Evolutionary conservation across 2,113 vertebrate species (phyloP), one percentile per base, ranked within the genome.

Genomic region (Cercopithecus mona): DNA sequence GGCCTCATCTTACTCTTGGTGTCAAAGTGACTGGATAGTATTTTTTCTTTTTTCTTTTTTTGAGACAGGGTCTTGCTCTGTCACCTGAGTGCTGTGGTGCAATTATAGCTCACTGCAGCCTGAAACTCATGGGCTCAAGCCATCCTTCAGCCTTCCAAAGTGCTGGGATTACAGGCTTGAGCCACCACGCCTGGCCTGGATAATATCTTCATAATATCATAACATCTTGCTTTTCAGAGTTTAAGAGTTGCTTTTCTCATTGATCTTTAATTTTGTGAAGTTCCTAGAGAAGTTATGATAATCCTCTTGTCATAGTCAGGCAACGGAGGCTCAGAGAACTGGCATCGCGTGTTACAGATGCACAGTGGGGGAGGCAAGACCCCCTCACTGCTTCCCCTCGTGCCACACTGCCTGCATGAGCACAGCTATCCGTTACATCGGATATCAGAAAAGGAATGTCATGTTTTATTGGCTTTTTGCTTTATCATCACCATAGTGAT

Each of bases 261-360:
- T 45, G 43, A 40, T 80, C 72, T 96, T 97, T 68, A 94, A 75
- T 40, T 90, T 80, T 81, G 0, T 35, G 27, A 86, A 18, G 17
- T 55, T 80, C 27, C 45, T 20, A 45, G 86, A 64, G 38, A 88
- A 84, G 68, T 32, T 45, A 83, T 0, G 9, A n/a, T 3, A 13
- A 43, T 35, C 43, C 18, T 52, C 5, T 76, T 78, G n/a, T 30
- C 79, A 18, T 0, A 70, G 45, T 27, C n/a, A 59, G 20, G n/a
- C 48, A 59, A 52, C 0, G 5, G 70, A 86, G 35, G n/a, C 64
- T 81, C 48, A 30, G 66, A 72, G 48, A 32, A 48, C 32, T 64
- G 43, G 68, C 4, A 32, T 40, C 35, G 10, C 0, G 4, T 8
- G 6, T 14, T 30, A 59, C 52, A 64, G 48, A 40, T 30, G 38